Conservation (phyloP, 1,140 invertebrate species). For the Heterodera schachtii region DNA sequence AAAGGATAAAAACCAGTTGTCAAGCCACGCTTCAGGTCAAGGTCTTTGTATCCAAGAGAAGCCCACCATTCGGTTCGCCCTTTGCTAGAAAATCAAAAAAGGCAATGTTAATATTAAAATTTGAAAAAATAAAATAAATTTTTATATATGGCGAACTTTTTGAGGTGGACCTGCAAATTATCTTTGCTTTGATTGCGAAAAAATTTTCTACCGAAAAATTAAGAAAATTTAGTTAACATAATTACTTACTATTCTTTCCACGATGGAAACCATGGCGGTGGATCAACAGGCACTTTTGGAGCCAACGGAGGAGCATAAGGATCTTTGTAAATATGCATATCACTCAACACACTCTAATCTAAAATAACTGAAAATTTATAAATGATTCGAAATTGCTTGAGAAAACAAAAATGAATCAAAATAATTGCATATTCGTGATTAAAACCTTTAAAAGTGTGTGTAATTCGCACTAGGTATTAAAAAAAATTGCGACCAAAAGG, state of each 20-base stretch:
- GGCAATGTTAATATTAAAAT: no score
- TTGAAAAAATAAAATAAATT: not conserved
- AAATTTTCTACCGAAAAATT: not conserved
- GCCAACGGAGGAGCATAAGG: slow-evolving; percentile 16
- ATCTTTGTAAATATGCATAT: slow-evolving; percentile 16
- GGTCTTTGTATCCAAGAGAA: slow-evolving; percentile 46
- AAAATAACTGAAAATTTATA: no score
- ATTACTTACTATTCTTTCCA: slow-evolving; percentile 51
- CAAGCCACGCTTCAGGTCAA: slow-evolving; percentile 37
- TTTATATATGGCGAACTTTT: no score
- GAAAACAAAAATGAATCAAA: no score
- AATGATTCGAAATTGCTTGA: no score
- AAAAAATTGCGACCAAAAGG: no score
- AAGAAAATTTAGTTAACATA: slow-evolving; percentile 3
- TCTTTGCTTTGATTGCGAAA: no score
- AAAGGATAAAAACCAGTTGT: not conserved
- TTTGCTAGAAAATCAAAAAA: slow-evolving; percentile 48
- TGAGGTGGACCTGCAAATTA: no score
- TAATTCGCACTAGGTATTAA: no score
- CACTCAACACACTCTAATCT: no score
- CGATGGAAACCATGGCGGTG: slow-evolving; percentile 12
- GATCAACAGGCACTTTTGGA: not conserved
- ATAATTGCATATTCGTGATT: no score
- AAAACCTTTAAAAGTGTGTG: no score
- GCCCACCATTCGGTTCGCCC: slow-evolving; percentile 59